phyloP scores from a whole-genome alignment of 1,140 invertebrate species.

The Sitobion miscanthi region DNA sequence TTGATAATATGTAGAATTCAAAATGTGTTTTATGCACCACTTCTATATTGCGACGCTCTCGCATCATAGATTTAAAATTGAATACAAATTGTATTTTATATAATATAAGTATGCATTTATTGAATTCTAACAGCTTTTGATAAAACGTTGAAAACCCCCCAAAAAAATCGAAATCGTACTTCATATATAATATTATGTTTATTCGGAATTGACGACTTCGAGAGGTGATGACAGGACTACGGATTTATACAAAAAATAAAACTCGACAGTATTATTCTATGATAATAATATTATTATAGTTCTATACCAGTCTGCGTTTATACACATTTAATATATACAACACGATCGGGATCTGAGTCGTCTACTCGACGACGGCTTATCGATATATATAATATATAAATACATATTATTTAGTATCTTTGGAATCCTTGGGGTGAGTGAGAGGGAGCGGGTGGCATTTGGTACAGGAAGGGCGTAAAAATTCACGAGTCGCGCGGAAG shows the following conservation, averaged over 20 bases:
- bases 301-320: neutral
- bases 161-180: neutral
- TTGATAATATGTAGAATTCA: too few species aligned
- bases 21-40: too few species aligned
- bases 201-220: neutral
- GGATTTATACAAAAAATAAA: neutral
- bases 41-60: too few species aligned
- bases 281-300: neutral
- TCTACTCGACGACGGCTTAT: neutral
- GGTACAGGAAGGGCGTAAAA: conserved; percentile 25
- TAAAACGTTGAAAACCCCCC: neutral
- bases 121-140: neutral
- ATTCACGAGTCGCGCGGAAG: conserved; percentile 41
- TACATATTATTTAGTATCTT: neutral
- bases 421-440: neutral
- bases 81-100: neutral
- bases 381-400: neutral
- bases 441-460: neutral
- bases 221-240: neutral
- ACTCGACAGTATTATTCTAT: neutral
- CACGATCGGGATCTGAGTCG: neutral
- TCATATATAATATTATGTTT: neutral
- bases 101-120: neutral
- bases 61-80: neutral
- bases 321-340: neutral